Conservation (phyloP, 2,888 invertebrate genomes). For the Diaprepes abbreviatus region DNA sequence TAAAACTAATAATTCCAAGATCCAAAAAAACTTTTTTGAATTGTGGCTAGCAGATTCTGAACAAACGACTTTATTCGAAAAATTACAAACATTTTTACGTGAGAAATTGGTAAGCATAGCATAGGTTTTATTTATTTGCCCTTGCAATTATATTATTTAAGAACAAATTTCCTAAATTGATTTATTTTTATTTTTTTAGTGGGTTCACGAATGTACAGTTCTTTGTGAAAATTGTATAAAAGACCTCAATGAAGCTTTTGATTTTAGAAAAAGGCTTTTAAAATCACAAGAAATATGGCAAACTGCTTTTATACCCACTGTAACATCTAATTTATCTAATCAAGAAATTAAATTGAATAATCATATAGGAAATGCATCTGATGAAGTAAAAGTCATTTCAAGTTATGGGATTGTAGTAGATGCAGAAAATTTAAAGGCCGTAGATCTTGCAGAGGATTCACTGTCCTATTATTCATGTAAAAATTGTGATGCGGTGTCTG, state of each 20-base stretch:
- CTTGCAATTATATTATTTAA: not conserved
- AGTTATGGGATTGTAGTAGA: not conserved
- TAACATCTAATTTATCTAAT: not conserved
- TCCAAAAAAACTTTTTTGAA: not conserved
- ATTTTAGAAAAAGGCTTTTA: slow-evolving; percentile 56
- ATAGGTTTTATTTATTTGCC: not conserved
- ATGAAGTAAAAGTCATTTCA: not conserved
- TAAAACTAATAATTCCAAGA: not conserved
- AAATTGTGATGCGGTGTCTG: not conserved
- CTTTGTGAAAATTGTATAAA: slow-evolving; percentile 44
- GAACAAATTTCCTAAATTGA: too few species aligned
- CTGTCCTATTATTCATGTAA: not conserved
- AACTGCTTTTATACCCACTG: not conserved
- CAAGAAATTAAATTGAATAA: not conserved
- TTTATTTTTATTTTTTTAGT: too few species aligned
- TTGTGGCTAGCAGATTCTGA: not conserved
- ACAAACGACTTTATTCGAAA: not conserved
- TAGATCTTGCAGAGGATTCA: not conserved
- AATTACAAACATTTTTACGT: not conserved
- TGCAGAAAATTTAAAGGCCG: not conserved
- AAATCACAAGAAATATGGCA: slow-evolving; percentile 55
- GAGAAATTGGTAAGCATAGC: not conserved
- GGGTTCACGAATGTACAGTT: slow-evolving; percentile 44
- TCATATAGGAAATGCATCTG: too few species aligned
- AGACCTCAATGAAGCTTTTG: slow-evolving; percentile 52